Percentiles rank a stretch among this genome's conserved stretches.
These are phyloP conservation scores for Pristionchus arcanus DNA, from an alignment of 2,888 invertebrate species.

Conservation along the genomic window DNA sequence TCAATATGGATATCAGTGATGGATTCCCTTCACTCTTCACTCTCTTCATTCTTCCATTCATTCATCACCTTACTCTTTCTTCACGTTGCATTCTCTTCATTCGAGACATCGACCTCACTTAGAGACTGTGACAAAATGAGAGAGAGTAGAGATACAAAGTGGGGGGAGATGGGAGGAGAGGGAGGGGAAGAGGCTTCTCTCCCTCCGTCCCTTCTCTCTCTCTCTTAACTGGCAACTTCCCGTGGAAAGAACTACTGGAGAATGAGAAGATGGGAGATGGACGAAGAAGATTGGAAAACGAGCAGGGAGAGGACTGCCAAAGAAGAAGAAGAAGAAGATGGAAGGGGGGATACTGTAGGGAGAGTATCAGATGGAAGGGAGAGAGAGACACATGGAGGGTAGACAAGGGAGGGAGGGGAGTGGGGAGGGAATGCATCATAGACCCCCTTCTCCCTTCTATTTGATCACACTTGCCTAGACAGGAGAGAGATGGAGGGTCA, in stretches of 20 bases:
- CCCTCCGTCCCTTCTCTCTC: not conserved
- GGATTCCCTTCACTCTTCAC: not conserved
- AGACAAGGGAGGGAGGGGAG: not conserved
- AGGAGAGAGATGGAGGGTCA: constrained; percentile 33
- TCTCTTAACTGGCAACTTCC: constrained; percentile 15
- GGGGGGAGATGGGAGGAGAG: not conserved
- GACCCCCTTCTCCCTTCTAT: constrained; percentile 7
- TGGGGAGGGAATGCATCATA: not conserved
- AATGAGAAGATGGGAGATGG: not conserved
- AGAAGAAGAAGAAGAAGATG: not conserved
- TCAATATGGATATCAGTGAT: not conserved
- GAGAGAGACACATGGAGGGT: not conserved
- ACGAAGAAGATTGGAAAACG: not conserved
- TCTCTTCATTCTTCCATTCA: not conserved
- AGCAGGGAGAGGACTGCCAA: not conserved
- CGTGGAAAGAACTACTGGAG: constrained; percentile 19
- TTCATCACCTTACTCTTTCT: constrained; percentile 29
- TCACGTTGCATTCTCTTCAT: constrained; percentile 40
- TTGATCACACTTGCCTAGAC: not conserved
- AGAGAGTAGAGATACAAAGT: constrained; percentile 9
- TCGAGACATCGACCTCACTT: constrained; percentile 1
- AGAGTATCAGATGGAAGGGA: not conserved
- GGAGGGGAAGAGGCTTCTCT: not conserved
- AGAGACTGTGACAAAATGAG: not conserved
- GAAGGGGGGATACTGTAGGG: not conserved